phyloP scores from a whole-genome alignment of 2,888 invertebrate species.

The Steinernema carpocapsae region DNA sequence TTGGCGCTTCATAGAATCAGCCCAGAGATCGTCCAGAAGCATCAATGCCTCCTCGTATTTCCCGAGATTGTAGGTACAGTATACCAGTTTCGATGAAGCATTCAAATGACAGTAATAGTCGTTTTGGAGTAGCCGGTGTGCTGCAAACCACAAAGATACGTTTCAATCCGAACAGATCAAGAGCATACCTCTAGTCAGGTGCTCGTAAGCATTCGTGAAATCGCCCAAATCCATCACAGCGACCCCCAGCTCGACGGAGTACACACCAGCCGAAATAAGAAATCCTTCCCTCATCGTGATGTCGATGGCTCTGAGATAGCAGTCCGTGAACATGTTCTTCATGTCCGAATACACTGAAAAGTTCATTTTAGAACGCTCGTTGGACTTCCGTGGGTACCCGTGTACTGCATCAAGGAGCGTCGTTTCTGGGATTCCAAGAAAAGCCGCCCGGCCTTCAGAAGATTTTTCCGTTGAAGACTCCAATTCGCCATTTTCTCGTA shows the following conservation, averaged over 20 bases:
- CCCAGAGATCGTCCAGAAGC: conserved; percentile 14
- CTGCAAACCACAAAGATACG: not conserved
- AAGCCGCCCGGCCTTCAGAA: not conserved
- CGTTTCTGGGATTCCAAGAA: conserved; percentile 5
- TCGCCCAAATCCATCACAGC: conserved; percentile 15
- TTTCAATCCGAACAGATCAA: too few relatives aligned
- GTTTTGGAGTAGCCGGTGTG: conserved; percentile 5
- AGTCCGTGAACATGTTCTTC: conserved; percentile 16
- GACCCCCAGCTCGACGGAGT: conserved; percentile 18
- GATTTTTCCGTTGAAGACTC: conserved; percentile 23
- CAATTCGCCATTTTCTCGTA: conserved; percentile 40
- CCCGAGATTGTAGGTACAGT: not conserved
- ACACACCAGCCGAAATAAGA: conserved; percentile 19
- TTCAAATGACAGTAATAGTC: conserved; percentile 19
- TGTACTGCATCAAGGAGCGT: conserved; percentile 16
- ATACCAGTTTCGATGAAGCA: conserved; percentile 4
- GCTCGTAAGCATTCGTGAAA: conserved; percentile 1
- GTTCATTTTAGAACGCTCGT: too few relatives aligned
- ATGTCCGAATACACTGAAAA: conserved; percentile 26
- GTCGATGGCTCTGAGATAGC: conserved; percentile 7
- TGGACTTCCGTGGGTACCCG: too few relatives aligned
- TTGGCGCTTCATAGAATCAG: conserved; percentile 29
- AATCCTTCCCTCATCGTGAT: conserved; percentile 21
- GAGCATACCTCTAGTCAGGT: not conserved
- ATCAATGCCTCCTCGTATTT: conserved; percentile 13